Evolutionary conservation across 1,140 invertebrate genomes (phyloP), one percentile per base, ranked within the genome.

Genomic region (Archivesica marissinica): DNA sequence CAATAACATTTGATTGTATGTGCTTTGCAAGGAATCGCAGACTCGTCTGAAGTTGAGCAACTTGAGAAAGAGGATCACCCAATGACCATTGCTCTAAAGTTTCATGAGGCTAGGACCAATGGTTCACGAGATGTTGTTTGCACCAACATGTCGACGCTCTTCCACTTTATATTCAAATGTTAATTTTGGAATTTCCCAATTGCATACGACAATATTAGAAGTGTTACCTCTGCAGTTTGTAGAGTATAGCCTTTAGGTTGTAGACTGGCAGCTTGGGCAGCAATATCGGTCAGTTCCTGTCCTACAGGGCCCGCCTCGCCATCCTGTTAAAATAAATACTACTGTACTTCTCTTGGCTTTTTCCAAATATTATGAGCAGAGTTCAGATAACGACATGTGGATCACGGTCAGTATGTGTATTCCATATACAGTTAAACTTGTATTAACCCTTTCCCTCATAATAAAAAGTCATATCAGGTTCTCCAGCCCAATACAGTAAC

Each of bases 161-260:
- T n/a, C n/a, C n/a, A n/a, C n/a, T n/a, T n/a, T n/a, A n/a, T n/a
- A n/a, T n/a, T n/a, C n/a, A n/a, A n/a, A n/a, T n/a, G n/a, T n/a
- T n/a, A n/a, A n/a, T n/a, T n/a, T n/a, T n/a, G n/a, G n/a, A n/a
- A n/a, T n/a, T n/a, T n/a, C n/a, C n/a, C n/a, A n/a, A n/a, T n/a
- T n/a, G 20, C 7, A 54, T 54, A 54, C 7, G 6, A 20, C 15
- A 54, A 54, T 4, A 54, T 9, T 59, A 20, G n/a, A 30, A 76
- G 90, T n/a, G 89, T 94, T 86, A 96, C 96, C 93, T 96, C 96
- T 74, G 98, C 98, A 50, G 98, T 98, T 89, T 98, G 97, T 68
- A 99, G 94, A 7, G 98, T 99, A 92, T 98, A 99, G 92, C 99
- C 99, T 94, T 98, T 99, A 0, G 99, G 99, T 94, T 99, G 98